Conservation (phyloP, 2,888 invertebrate species). For the Tuberolachnus salignus region DNA sequence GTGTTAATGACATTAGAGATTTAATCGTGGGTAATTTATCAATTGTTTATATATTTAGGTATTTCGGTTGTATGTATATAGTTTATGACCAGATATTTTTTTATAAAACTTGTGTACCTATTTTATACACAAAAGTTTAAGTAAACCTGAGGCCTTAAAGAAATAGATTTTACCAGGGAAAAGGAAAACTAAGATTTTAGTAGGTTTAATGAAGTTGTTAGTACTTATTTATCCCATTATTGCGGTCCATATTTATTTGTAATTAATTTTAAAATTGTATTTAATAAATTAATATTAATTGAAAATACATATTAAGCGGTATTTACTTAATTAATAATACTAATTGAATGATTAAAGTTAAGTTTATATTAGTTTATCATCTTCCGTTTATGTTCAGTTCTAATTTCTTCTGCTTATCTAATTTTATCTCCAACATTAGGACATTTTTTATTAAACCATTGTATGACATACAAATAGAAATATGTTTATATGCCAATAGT, state of each 20-base stretch:
- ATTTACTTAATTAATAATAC: slow-evolving; percentile 25
- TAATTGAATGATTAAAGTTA: slow-evolving; percentile 13
- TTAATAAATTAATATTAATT: slow-evolving; percentile 37
- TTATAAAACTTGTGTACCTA: background rate
- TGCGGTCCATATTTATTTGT: slow-evolving; percentile 41
- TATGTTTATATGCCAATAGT: too few relatives aligned
- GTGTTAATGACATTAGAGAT: slow-evolving; percentile 31
- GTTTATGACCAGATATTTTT: slow-evolving; percentile 24
- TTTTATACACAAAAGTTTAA: slow-evolving; percentile 34
- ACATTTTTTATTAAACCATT: too few relatives aligned
- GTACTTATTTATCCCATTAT: slow-evolving; percentile 43
- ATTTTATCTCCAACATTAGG: background rate
- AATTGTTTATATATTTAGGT: slow-evolving; percentile 39
- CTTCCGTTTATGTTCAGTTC: background rate
- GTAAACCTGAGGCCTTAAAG: background rate
- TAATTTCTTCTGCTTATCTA: background rate
- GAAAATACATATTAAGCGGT: slow-evolving; percentile 35
- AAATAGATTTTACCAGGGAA: background rate
- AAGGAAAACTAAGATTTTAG: slow-evolving; percentile 11
- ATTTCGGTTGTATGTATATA: slow-evolving; percentile 41
- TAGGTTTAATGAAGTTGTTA: slow-evolving; percentile 28
- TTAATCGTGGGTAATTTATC: slow-evolving; percentile 48
- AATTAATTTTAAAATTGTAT: slow-evolving; percentile 31
- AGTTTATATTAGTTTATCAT: slow-evolving; percentile 5
- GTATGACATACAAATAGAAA: too few relatives aligned